Conservation (phyloP, 2,113 vertebrate genomes). For the rabbit (Oryctolagus cuniculus) region mOryCun1.1 NC_091433.1:182423001-182423500, state of each 20-base stretch:
- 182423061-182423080: background rate
- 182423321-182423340: no score
- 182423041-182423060: accelerated
- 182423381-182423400: no score
- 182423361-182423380: accelerated
- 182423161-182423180: background rate
- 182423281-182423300: background rate
- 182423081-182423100: background rate
- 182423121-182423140: background rate
- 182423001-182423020: background rate
- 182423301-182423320: background rate
- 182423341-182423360: background rate
- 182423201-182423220: background rate
- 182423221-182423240: background rate
- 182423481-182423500: no score
- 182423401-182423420: background rate
- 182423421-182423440: background rate
- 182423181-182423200: no score
- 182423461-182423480: no score
- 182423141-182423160: background rate
- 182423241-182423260: background rate
- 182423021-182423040: background rate
- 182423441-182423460: no score
- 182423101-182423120: accelerated
- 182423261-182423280: background rate